Conservation (phyloP, 1,140 invertebrate species). For the Sminthurides bifidus region DNA sequence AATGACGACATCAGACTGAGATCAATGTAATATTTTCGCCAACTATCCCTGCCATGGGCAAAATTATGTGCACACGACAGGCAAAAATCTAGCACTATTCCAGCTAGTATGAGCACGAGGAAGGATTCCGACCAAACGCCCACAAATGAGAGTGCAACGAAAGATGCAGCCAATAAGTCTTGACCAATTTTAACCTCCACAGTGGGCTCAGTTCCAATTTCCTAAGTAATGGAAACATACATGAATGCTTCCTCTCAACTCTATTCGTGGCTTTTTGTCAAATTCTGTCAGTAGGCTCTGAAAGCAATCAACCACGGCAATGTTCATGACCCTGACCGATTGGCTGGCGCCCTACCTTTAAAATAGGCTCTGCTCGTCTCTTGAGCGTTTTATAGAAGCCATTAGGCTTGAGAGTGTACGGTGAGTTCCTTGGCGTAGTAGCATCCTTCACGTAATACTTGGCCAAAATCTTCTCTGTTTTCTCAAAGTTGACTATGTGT, state of each 20-base stretch:
- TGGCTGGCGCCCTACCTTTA: too few species aligned
- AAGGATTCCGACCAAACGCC: neutral
- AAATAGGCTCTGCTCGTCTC: conserved; percentile 41
- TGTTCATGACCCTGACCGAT: too few species aligned
- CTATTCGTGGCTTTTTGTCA: neutral
- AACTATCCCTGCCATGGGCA: conserved; percentile 34
- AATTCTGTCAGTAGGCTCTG: neutral
- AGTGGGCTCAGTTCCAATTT: conserved; percentile 7
- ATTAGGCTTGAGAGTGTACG: conserved; percentile 52
- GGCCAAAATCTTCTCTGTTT: conserved; percentile 41
- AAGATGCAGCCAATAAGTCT: neutral
- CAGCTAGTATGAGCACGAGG: conserved; percentile 9
- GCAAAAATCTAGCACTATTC: conserved; percentile 12
- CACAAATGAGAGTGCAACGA: neutral
- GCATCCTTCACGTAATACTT: conserved; percentile 51
- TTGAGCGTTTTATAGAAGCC: conserved; percentile 56
- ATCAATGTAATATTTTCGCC: conserved; percentile 34
- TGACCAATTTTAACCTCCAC: neutral
- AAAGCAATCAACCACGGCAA: neutral
- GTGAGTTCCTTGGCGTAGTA: conserved; percentile 44
- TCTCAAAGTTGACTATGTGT: conserved; percentile 42
- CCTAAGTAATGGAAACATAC: neutral
- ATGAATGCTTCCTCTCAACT: neutral
- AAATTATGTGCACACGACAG: conserved; percentile 33
- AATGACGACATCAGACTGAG: conserved; percentile 30